Base-by-base conservation (phyloP, 2,888 invertebrate species). In the Margaritifera margaritifera region DNA sequence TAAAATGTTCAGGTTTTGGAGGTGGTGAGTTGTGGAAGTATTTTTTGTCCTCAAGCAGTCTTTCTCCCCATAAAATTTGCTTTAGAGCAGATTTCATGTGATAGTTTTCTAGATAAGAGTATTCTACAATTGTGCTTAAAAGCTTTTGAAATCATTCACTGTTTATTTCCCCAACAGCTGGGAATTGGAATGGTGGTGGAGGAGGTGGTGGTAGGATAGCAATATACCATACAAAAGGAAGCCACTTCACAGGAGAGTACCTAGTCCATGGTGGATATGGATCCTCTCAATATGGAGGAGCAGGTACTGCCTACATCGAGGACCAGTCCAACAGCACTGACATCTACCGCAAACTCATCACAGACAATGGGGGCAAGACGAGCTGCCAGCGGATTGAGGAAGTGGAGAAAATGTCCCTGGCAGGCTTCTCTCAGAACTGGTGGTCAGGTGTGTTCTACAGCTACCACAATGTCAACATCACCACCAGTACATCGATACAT, bases 191-290 rank as follows among this genome's bases (percentile, higher is more conserved):
- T 69, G 80, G 82, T 57, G 84, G 84, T 18, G 84, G 83, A 31
- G 84, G 84, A 19, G 80, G 69, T 25, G 84, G 84, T 59, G 84
- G 84, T 20, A 74, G 84, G 18, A 78, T 84, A 24, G 83, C 84
- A 18, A 62, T 84, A 20, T 84, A 82, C 66, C 82, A 85, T 76
- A 72, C 56, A 4, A 74, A 74, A 27, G 57, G 74, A 50, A 78
- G 84, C 64, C 75, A 80, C 65, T 85, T 77, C 59, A 78, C 79
- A 31, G 84, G 84, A 20, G 71, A 79, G 5, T 75, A 75, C 59
- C 68, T 76, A 1, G 68, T 81, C n/a, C 68, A 78, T 65, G 84
- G 84, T 50, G 84, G 84, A 1, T 62, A 67, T 18, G 82, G 81
- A 1, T 15, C 59, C 0, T 66, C 65, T 50, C 76, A 75, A 25